These are phyloP conservation scores for Colaptes auratus DNA, from an alignment of 2,113 vertebrate genomes.

Conservation along the genomic window DNA sequence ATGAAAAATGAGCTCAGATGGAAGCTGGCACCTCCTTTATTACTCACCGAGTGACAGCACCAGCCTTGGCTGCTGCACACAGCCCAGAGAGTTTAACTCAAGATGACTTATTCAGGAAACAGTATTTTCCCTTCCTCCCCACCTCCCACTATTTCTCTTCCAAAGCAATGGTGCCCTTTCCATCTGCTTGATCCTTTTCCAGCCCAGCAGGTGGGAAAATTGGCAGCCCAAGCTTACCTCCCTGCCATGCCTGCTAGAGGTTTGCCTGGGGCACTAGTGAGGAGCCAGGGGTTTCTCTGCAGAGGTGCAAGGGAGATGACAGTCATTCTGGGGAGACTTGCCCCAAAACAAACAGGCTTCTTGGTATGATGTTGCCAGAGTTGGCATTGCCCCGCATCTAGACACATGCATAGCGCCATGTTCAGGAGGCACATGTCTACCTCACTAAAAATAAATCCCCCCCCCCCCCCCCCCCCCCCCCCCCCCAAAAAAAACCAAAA, in stretches of 20 bases:
- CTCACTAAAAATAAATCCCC: not conserved
- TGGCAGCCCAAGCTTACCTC: not conserved
- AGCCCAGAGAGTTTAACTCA: not conserved
- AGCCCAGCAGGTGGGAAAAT: fast-evolving
- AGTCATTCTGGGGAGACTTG: not conserved
- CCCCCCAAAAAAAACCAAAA: too few relatives aligned
- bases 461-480: too few relatives aligned
- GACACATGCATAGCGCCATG: fast-evolving
- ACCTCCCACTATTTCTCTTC: not conserved
- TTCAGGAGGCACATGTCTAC: not conserved
- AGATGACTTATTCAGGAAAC: constrained; percentile 1
- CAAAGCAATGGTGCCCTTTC: fast-evolving
- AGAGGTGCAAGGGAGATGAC: fast-evolving
- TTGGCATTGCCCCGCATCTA: fast-evolving
- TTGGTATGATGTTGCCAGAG: fast-evolving
- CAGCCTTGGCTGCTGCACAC: not conserved
- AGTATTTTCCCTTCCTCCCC: not conserved
- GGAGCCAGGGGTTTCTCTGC: not conserved
- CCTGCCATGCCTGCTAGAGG: fast-evolving
- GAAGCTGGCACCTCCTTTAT: not conserved
- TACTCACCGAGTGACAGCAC: not conserved
- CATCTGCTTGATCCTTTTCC: fast-evolving
- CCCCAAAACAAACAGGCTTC: not conserved
- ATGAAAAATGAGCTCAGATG: not conserved
- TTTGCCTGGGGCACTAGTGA: not conserved